phyloP scores from a whole-genome alignment of 2,113 vertebrate species.

The Saccopteryx bilineata region DNA sequence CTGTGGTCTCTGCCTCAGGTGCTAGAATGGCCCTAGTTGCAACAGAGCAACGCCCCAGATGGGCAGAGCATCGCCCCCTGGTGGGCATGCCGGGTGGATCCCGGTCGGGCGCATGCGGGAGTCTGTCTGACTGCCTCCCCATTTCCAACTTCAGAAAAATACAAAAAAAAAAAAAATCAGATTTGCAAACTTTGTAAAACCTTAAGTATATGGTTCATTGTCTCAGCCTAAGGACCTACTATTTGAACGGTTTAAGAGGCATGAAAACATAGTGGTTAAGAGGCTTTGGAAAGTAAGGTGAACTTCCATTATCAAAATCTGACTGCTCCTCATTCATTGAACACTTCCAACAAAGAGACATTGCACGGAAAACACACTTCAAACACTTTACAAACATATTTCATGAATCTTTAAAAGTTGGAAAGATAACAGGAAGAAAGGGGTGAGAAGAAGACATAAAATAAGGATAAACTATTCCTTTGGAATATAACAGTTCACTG shows the following conservation, averaged over 20 bases:
- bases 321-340: not conserved
- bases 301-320: not conserved
- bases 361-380: not conserved
- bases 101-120: no score
- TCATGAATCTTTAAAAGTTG: not conserved
- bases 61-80: no score
- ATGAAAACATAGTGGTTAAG: conserved; percentile 41
- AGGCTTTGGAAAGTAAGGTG: not conserved
- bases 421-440: conserved; percentile 42
- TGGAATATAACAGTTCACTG: not conserved
- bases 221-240: not conserved
- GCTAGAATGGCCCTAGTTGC: no score
- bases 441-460: not conserved
- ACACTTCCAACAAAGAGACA: not conserved
- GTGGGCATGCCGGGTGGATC: no score
- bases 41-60: no score
- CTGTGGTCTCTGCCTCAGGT: no score
- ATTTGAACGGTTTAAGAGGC: not conserved
- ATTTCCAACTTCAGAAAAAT: no score
- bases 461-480: not conserved
- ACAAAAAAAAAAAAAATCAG: not conserved
- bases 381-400: not conserved
- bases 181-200: conserved; percentile 2
- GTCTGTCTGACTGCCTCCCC: no score
- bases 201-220: not conserved